Evolutionary conservation across 2,797 vertebrate genomes (phyloP).

Genomic region (Oreortyx pictus): DNA sequence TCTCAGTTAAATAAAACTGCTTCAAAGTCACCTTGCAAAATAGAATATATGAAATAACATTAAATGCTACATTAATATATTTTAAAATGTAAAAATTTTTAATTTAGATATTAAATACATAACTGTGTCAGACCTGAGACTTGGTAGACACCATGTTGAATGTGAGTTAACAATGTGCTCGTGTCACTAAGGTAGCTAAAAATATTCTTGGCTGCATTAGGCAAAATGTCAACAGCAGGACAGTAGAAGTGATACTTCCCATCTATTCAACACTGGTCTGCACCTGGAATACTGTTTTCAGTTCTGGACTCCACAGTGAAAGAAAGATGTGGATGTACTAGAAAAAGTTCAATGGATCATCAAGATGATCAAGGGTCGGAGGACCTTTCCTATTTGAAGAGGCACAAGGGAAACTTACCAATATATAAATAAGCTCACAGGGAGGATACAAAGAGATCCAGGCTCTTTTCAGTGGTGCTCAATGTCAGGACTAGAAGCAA

Average conservation of each 20-base stretch:
- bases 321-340: neutral
- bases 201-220: neutral
- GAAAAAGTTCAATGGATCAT: too few relatives aligned
- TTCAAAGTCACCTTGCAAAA: slow-evolving; percentile 58
- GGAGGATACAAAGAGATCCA: neutral
- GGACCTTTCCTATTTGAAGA: neutral
- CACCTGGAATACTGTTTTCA: neutral
- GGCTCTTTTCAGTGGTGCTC: neutral
- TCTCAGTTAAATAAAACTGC: slow-evolving; percentile 47
- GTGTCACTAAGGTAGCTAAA: neutral
- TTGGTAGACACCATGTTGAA: neutral
- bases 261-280: neutral
- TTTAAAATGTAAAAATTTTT: slow-evolving; percentile 28
- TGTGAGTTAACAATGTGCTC: neutral
- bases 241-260: neutral
- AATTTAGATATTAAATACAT: neutral
- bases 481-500: neutral
- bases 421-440: neutral
- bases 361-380: neutral
- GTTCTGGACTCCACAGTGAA: neutral
- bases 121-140: neutral
- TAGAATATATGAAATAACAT: neutral
- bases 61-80: neutral
- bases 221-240: neutral
- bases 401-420: neutral